phyloP scores from a whole-genome alignment of 2,888 invertebrate species.

The Drosophila macrothrix region DNA sequence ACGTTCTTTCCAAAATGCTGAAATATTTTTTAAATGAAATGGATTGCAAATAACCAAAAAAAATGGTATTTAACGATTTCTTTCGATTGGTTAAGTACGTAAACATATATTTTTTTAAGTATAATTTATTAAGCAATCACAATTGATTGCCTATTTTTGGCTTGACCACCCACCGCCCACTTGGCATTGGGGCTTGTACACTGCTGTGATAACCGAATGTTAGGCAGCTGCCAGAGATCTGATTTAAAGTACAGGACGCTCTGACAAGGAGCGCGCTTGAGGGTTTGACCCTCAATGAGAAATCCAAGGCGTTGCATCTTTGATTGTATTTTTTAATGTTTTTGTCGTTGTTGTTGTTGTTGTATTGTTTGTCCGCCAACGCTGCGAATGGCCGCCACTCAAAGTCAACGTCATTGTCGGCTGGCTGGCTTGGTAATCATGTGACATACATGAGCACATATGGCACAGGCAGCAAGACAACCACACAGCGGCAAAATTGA shows the following conservation, averaged over 20 bases:
- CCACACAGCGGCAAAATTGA: slow-evolving; percentile 4
- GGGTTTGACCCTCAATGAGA: slow-evolving; percentile 3
- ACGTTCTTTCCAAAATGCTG: not conserved
- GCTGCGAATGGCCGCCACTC: slow-evolving; percentile 50
- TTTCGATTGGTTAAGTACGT: not conserved
- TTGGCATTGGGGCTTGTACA: not conserved
- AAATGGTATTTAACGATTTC: not conserved
- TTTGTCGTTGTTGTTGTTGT: slow-evolving; percentile 5
- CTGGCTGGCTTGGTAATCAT: slow-evolving; percentile 47
- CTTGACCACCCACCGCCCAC: slow-evolving; percentile 8
- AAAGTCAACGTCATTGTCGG: slow-evolving; percentile 57
- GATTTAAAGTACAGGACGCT: slow-evolving; percentile 28
- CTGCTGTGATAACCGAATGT: slow-evolving; percentile 9
- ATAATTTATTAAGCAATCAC: not conserved
- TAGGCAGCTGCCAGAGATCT: slow-evolving; percentile 21
- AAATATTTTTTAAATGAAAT: not conserved
- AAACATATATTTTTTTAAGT: no score
- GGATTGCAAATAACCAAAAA: not conserved
- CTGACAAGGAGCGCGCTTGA: not conserved
- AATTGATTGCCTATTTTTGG: not conserved
- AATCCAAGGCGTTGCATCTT: slow-evolving; percentile 8
- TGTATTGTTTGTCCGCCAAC: slow-evolving; percentile 36
- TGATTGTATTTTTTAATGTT: slow-evolving; percentile 18
- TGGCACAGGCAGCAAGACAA: slow-evolving; percentile 21
- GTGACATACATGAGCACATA: slow-evolving; percentile 49